Percentiles rank a stretch among this genome's conserved stretches.
Conservation (phyloP, 2,113 vertebrate genomes). For the Corythaeola cristata region DNA sequence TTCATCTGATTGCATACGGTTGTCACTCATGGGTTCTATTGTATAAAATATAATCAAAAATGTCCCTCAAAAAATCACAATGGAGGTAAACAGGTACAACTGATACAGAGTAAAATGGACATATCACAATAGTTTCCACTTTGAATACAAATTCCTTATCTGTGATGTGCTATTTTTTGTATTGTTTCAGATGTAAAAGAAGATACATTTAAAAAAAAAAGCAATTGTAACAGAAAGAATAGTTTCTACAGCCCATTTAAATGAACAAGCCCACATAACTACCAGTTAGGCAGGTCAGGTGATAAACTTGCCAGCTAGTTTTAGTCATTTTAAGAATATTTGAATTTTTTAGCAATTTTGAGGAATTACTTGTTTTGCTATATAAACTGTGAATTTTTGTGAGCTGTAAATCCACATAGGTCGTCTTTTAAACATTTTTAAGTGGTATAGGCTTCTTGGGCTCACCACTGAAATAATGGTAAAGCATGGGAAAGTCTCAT, state of each 20-base stretch:
- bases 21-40: neutral
- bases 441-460: neutral
- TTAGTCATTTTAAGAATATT: neutral
- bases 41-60: neutral
- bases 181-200: neutral
- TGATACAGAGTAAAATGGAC: neutral
- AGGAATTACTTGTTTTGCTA: neutral
- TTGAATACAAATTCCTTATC: neutral
- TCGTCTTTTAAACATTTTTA: neutral
- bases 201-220: neutral
- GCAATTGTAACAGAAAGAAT: neutral
- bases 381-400: neutral
- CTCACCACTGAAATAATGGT: neutral
- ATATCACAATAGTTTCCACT: neutral
- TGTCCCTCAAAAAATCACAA: too few species aligned
- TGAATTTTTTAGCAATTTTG: neutral
- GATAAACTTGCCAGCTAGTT: neutral
- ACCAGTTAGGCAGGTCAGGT: neutral
- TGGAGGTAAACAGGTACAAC: neutral
- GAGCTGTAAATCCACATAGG: neutral
- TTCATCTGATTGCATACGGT: neutral
- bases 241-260: neutral
- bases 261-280: neutral
- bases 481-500: neutral
- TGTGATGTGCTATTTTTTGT: neutral